Evolutionary conservation across 1,140 invertebrate species (phyloP).

Genomic region (Ceratoteleas bidentatus): DNA sequence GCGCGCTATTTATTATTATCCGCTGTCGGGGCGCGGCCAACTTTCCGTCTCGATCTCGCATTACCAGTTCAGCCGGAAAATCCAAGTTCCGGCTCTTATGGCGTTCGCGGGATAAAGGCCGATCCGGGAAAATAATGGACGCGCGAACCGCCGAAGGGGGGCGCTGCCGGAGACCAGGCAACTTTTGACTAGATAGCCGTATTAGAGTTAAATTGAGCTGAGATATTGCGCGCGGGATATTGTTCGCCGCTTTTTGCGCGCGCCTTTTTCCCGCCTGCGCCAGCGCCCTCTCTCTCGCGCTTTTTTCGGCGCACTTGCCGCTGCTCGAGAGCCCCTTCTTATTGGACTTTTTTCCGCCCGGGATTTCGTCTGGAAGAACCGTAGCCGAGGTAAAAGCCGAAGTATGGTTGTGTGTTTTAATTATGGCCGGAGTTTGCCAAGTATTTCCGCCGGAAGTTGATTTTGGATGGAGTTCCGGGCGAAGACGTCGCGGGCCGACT

Average conservation of each 20-base stretch:
- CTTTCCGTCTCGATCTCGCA: slow-evolving; percentile 56
- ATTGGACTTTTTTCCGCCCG: slow-evolving; percentile 27
- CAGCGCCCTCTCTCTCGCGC: not conserved
- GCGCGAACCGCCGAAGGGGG: not conserved
- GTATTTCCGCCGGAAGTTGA: slow-evolving; percentile 43
- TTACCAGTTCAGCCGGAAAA: slow-evolving; percentile 58
- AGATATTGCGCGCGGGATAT: slow-evolving; percentile 42
- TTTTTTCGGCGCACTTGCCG: slow-evolving; percentile 13
- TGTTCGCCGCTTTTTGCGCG: slow-evolving; percentile 24
- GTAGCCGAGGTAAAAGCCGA: slow-evolving; percentile 27
- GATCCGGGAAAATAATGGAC: slow-evolving; percentile 50
- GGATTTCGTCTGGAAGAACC: slow-evolving; percentile 35
- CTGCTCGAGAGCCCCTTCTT: slow-evolving; percentile 31
- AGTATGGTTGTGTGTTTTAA: slow-evolving; percentile 47
- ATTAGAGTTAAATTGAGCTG: slow-evolving; percentile 56
- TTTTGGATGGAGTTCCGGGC: slow-evolving; percentile 27
- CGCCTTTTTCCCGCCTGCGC: not conserved
- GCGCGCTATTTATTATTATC: slow-evolving; percentile 75
- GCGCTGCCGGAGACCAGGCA: slow-evolving; percentile 11
- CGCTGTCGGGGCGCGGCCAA: slow-evolving; percentile 65
- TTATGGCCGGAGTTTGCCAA: slow-evolving; percentile 39
- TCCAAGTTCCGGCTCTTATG: slow-evolving; percentile 49
- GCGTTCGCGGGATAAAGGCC: slow-evolving; percentile 38
- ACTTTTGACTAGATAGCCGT: slow-evolving; percentile 47
- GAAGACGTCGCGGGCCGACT: not conserved